A percentile compares a stretch with the other conserved stretches of the same genome.
These are phyloP conservation scores for Octonoba sinensis DNA, from an alignment of 2,888 invertebrate species.

Conservation along the genomic window DNA sequence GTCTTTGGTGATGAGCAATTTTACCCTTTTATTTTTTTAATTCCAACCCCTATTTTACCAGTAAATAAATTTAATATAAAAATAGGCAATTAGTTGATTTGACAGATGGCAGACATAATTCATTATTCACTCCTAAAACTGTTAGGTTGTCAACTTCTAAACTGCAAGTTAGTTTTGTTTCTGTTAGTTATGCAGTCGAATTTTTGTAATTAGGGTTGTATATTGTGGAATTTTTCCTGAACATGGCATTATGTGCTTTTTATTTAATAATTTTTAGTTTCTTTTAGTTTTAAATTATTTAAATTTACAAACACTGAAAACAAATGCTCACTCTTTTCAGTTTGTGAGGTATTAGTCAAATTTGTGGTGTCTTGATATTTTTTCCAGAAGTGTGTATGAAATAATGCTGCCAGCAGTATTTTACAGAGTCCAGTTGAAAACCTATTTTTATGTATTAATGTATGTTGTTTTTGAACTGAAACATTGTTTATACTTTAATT, in stretches of 20 bases:
- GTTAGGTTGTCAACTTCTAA: too few relatives aligned
- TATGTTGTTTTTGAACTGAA: conserved; percentile 21
- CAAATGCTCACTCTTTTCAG: conserved; percentile 7
- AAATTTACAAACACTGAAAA: too few relatives aligned
- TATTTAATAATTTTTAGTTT: too few relatives aligned
- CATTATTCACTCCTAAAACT: too few relatives aligned
- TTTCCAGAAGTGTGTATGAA: conserved; percentile 6
- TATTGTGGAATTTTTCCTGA: too few relatives aligned
- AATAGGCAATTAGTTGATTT: too few relatives aligned
- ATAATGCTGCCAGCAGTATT: conserved; percentile 18
- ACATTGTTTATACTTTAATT: conserved; percentile 1
- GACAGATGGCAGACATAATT: too few relatives aligned
- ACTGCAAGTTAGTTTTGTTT: conserved; percentile 9
- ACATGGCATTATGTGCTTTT: too few relatives aligned
- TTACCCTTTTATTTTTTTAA: too few relatives aligned
- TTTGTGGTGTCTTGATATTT: conserved; percentile 43
- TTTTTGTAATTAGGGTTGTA: conserved; percentile 12
- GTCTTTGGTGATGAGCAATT: conserved; percentile 8
- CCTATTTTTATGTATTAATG: conserved; percentile 3
- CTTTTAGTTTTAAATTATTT: too few relatives aligned
- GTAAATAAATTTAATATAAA: too few relatives aligned
- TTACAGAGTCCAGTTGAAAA: conserved; percentile 17
- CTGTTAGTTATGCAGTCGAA: conserved; percentile 8
- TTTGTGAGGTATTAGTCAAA: conserved; percentile 59
- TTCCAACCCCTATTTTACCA: too few relatives aligned